Evolutionary conservation across 2,797 vertebrate species (phyloP), one percentile per base, ranked within the genome.

Genomic region (Balearica regulorum): DNA sequence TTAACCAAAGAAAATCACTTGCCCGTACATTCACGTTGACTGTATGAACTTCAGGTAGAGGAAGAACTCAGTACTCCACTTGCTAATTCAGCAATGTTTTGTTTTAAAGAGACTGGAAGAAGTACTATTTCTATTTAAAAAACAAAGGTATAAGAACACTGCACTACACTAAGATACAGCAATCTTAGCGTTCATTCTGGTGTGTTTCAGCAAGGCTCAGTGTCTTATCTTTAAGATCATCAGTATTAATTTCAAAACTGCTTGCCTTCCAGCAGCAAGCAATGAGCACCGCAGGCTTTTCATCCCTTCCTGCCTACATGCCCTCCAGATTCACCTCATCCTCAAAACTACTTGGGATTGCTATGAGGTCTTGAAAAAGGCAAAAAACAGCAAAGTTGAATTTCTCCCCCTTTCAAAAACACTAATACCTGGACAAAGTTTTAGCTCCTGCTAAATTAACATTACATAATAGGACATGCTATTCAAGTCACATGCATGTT

Each of bases 401-500:
- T 10, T 58, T 69, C 6, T 16, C 53, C 28, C 53, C 33, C 21
- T 41, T 48, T 87, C 48, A 43, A 49, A 37, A 88, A 39, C 8
- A 21, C 11, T 15, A 61, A 48, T 29, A 71, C 3, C 35, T n/a
- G 10, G 16, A 61, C 31, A 41, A 83, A 86, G 31, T 62, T 72
- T 82, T 62, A 92, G 31, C 31, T 92, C 13, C 33, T 2, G 0
- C 1, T 22, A 43, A 90, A 89, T 18, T 62, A 86, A 89, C 9
- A 39, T 16, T 44, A 61, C 4, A 22, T 53, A 79, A 41, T 0
- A 85, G 41, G 7, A 68, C 14, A 80, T 4, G 6, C 18, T 57
- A 48, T 60, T 44, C 16, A 39, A 44, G 39, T 29, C 39, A 35
- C 4, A 49, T 1, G 2, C 4, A 8, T 2, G 0, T n/a, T n/a